phyloP scores from a whole-genome alignment of 2,797 vertebrate genomes.

The Poecilia velifera region DNA sequence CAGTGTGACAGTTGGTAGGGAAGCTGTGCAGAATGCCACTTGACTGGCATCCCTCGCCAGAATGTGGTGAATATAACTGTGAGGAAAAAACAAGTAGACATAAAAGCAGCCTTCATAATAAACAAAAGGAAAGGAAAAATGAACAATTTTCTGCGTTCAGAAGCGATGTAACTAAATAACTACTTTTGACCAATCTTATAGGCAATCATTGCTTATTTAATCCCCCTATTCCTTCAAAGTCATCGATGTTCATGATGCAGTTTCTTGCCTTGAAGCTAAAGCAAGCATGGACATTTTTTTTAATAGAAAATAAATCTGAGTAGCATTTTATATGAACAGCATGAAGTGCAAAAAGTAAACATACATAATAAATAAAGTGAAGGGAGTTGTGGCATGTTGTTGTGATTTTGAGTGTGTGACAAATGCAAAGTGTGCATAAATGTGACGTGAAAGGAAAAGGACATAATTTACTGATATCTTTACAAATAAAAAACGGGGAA shows the following conservation, averaged over 20 bases:
- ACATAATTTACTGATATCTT: not conserved
- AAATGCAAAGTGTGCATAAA: not conserved
- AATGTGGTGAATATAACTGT: not conserved
- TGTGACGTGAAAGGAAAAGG: too few species aligned
- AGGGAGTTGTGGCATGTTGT: not conserved
- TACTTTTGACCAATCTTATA: not conserved
- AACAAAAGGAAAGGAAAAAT: not conserved
- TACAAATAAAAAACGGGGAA: not conserved
- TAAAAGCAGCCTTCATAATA: not conserved
- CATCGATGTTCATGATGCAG: not conserved
- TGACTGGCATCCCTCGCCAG: not conserved
- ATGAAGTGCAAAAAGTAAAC: not conserved
- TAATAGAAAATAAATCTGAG: not conserved
- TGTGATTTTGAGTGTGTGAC: not conserved
- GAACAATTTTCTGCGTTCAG: not conserved
- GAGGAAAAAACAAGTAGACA: not conserved
- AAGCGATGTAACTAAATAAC: not conserved
- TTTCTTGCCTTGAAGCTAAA: not conserved
- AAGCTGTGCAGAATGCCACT: slow-evolving; percentile 9
- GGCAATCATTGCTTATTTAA: not conserved
- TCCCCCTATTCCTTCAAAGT: not conserved
- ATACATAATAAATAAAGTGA: not conserved
- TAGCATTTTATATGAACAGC: not conserved
- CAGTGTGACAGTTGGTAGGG: slow-evolving; percentile 33
- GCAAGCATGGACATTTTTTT: not conserved